Percentiles rank a stretch among this genome's conserved stretches.
These are phyloP conservation scores for Clarias magur DNA, from an alignment of 2,113 vertebrate species.

Conservation along the genomic window DNA sequence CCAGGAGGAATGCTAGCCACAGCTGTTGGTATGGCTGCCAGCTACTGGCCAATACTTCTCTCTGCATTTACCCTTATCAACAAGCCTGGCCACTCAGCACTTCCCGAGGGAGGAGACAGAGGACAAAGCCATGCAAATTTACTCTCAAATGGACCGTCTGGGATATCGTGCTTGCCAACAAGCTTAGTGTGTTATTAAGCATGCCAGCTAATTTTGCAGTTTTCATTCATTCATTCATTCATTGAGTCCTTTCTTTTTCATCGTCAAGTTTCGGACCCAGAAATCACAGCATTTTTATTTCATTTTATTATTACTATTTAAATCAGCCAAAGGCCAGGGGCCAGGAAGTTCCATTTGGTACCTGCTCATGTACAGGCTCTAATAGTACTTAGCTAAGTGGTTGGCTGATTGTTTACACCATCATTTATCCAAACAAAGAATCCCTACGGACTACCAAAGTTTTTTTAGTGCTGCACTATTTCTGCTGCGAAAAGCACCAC, in stretches of 20 bases:
- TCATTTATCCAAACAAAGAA: not conserved
- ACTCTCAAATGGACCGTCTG: slow-evolving; percentile 14
- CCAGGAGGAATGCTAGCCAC: slow-evolving; percentile 60
- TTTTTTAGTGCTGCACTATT: not conserved
- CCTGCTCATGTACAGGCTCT: not conserved
- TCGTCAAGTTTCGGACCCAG: not conserved
- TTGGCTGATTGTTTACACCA: not conserved
- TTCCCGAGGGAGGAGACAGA: slow-evolving; percentile 30
- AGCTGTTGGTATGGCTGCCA: slow-evolving; percentile 57
- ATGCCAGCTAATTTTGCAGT: slow-evolving; percentile 21
- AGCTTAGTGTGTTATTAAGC: slow-evolving; percentile 40
- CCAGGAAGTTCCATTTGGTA: not conserved
- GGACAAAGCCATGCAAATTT: slow-evolving; percentile 21
- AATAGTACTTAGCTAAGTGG: not conserved
- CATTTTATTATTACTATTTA: too few relatives aligned
- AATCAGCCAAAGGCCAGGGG: not conserved
- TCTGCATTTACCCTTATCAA: slow-evolving; percentile 50
- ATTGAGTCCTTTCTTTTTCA: not conserved
- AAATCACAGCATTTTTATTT: not conserved
- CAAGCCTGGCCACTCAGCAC: slow-evolving; percentile 35
- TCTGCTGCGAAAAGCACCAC: not conserved
- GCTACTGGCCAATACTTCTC: slow-evolving; percentile 44
- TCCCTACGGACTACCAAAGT: not conserved
- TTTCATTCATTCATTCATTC: not conserved
- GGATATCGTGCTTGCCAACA: slow-evolving; percentile 15